Evolutionary conservation across 2,797 vertebrate genomes (phyloP).

Genomic region (Micromesistius poutassou): DNA sequence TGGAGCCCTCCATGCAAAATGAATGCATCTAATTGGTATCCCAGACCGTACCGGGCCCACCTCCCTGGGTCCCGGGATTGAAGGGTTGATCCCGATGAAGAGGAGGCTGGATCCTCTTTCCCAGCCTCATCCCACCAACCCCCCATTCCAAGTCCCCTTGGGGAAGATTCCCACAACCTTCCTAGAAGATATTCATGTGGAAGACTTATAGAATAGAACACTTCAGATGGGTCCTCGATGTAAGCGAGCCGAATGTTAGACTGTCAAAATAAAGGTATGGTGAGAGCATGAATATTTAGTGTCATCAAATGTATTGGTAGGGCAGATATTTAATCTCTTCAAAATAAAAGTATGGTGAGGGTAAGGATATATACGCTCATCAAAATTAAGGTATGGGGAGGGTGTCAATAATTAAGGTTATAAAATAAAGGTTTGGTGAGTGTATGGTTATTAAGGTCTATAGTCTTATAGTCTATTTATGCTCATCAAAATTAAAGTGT

Average conservation of each 20-base stretch:
- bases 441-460: background rate
- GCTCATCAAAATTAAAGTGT: background rate
- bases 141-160: background rate
- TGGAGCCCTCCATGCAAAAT: background rate
- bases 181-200: too few species aligned
- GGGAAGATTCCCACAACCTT: background rate
- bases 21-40: background rate
- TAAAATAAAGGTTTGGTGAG: background rate
- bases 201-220: background rate
- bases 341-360: background rate
- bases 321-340: too few species aligned
- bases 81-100: background rate
- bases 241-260: background rate
- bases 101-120: background rate
- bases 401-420: background rate
- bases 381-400: background rate
- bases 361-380: background rate
- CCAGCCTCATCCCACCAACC: background rate
- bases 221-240: background rate
- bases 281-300: background rate
- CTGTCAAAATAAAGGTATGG: background rate
- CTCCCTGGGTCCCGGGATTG: background rate
- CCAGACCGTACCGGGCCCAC: background rate
- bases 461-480: background rate
- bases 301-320: background rate